Evolutionary conservation across 2,888 invertebrate genomes (phyloP), one percentile per base, ranked within the genome.

Genomic region (Thereva nobilitata): DNA sequence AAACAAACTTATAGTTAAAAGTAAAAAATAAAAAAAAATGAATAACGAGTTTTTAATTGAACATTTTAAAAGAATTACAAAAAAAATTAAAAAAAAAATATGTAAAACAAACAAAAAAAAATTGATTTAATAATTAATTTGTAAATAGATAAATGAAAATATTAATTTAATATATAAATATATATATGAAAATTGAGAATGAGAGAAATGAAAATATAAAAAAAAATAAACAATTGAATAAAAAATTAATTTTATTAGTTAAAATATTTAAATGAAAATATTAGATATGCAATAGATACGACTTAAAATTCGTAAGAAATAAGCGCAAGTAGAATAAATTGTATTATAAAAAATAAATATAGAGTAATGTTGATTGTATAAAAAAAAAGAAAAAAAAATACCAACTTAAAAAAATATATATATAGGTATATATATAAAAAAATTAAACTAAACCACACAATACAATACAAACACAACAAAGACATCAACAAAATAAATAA

Each of bases 241-340:
- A 23, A 23, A 23, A 23, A 23, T 23, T 23, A 23, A 23, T 50
- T 59, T 61, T 50, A 50, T 40, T 50, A 61, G 61, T 49, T 61
- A 50, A 59, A 41, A 23, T 23, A 23, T 59, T 35, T 37, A 49
- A 61, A 57, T 45, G 45, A 44, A 41, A 50, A 61, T 12, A 23
- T 50, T 61, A 61, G 61, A 50, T 61, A 61, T 61, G 61, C n/a
- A 61, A 12, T 61, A 61, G 61, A 50, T 59, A 59, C 57, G 47
- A 59, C 37, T 59, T 35, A 37, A 34, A 37, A 56, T 44, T 56
- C 42, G 47, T 35, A 10, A 47, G 47, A 23, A 23, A 23, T 23
- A 23, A 59, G 23, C 47, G 57, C 37, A 59, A 23, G 8, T 47
- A 61, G 40, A 35, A 23, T 50, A 47, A 61, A 61, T 6, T 61